These are phyloP conservation scores for Epinephelus awoara DNA, from an alignment of 2,797 vertebrate species.

Conservation along the genomic window DNA sequence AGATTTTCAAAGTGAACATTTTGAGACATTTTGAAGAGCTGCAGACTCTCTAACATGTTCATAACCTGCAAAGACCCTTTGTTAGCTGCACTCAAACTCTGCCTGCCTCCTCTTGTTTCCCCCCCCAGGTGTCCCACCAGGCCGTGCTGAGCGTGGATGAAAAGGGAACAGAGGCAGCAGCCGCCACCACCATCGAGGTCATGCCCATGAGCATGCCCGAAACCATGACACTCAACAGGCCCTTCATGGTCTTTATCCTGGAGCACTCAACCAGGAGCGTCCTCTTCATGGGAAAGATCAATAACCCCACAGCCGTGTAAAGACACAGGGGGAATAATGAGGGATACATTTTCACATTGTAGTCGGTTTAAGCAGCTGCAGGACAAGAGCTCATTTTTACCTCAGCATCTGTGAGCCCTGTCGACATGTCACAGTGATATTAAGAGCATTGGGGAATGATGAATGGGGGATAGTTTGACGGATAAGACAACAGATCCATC, in stretches of 20 bases:
- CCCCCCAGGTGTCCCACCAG: slow-evolving; percentile 88
- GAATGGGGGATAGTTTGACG: slow-evolving; percentile 22
- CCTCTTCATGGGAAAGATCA: slow-evolving; percentile 88
- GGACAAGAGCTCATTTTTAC: slow-evolving; percentile 26
- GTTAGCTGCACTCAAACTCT: not conserved
- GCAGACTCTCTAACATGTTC: no score
- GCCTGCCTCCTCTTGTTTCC: not conserved
- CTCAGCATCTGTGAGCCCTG: slow-evolving; percentile 8
- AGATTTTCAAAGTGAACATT: no score
- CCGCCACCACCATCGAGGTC: slow-evolving; percentile 84
- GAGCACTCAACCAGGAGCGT: slow-evolving; percentile 88
- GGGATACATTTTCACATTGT: not conserved
- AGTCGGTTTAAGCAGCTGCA: not conserved
- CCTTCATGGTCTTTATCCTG: slow-evolving; percentile 91
- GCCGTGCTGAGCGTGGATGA: slow-evolving; percentile 92
- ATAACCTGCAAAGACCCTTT: not conserved
- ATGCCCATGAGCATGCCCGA: slow-evolving; percentile 87
- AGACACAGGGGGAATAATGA: not conserved
- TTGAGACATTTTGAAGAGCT: no score
- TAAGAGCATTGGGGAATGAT: slow-evolving; percentile 32
- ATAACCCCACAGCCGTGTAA: slow-evolving; percentile 77
- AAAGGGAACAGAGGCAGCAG: slow-evolving; percentile 90
- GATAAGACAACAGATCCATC: slow-evolving; percentile 27
- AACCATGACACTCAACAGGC: slow-evolving; percentile 84
- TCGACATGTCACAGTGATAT: slow-evolving; percentile 22